These are phyloP conservation scores for Tupiocoris notatus DNA, from an alignment of 2,888 invertebrate genomes.

Conservation along the genomic window DNA sequence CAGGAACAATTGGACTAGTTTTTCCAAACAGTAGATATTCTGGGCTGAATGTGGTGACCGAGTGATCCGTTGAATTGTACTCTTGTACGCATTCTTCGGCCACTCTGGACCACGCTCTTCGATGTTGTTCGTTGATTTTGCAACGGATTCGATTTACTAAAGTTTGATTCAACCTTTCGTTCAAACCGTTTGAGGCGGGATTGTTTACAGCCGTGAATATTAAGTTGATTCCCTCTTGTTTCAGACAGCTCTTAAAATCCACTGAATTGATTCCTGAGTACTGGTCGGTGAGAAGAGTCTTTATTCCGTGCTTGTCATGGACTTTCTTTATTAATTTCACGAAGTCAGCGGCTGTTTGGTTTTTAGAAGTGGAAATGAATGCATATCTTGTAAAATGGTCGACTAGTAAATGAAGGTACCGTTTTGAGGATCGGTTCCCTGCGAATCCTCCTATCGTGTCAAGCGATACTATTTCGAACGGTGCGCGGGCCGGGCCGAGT, in stretches of 20 bases:
- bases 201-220: conserved; percentile 49
- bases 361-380: not conserved
- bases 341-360: not conserved
- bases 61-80: conserved; percentile 51
- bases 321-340: conserved; percentile 22
- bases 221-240: conserved; percentile 47
- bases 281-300: conserved; percentile 51
- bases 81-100: conserved; percentile 50
- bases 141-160: conserved; percentile 51
- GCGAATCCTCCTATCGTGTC: conserved; percentile 52
- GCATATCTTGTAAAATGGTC: conserved; percentile 51
- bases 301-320: conserved; percentile 48
- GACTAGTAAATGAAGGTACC: too few relatives aligned
- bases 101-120: conserved; percentile 37
- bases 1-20: conserved; percentile 40
- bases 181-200: conserved; percentile 49
- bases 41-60: conserved; percentile 50
- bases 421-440: conserved; percentile 51
- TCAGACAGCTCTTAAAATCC: conserved; percentile 51
- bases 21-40: conserved; percentile 50
- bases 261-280: conserved; percentile 52
- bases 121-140: conserved; percentile 8
- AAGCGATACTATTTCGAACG: conserved; percentile 52
- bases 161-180: conserved; percentile 51
- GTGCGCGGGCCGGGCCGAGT: conserved; percentile 48